phyloP scores from a whole-genome alignment of 2,113 vertebrate genomes.

The Phocoena sinus region DNA sequence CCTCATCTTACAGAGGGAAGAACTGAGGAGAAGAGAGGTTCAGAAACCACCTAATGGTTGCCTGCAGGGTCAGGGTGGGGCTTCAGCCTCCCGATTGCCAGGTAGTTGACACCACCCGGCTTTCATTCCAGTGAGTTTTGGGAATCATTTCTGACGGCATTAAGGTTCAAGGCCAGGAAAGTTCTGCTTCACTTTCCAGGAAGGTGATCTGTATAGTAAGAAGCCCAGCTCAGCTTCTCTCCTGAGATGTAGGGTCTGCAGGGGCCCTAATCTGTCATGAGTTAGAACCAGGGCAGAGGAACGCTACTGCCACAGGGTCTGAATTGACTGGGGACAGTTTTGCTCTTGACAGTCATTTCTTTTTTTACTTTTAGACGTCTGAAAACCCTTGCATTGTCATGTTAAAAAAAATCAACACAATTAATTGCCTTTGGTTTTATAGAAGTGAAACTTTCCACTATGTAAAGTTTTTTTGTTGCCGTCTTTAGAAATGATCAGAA shows the following conservation, averaged over 20 bases:
- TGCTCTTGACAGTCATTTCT: not conserved
- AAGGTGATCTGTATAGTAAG: not conserved
- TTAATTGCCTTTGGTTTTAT: conserved; percentile 14
- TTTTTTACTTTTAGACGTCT: not conserved
- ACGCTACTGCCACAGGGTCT: not conserved
- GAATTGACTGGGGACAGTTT: not conserved
- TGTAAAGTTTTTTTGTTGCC: not conserved
- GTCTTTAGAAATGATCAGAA: not conserved
- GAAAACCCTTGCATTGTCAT: not conserved
- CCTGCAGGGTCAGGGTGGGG: not conserved
- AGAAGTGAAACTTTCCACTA: not conserved
- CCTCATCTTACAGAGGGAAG: not conserved
- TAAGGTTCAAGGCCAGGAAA: not conserved
- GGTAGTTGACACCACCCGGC: not conserved
- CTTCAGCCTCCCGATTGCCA: not conserved
- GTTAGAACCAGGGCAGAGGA: not conserved
- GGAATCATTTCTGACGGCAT: not conserved
- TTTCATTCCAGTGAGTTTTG: not conserved
- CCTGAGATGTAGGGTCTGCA: not conserved
- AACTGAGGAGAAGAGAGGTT: not conserved
- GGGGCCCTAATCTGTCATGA: not conserved
- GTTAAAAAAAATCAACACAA: not conserved
- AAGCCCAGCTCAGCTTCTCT: not conserved
- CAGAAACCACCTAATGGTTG: not conserved
- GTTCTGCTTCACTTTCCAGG: not conserved